Base-by-base conservation (phyloP, 2,113 vertebrate genomes). In the Brienomyrus brachyistius region DNA sequence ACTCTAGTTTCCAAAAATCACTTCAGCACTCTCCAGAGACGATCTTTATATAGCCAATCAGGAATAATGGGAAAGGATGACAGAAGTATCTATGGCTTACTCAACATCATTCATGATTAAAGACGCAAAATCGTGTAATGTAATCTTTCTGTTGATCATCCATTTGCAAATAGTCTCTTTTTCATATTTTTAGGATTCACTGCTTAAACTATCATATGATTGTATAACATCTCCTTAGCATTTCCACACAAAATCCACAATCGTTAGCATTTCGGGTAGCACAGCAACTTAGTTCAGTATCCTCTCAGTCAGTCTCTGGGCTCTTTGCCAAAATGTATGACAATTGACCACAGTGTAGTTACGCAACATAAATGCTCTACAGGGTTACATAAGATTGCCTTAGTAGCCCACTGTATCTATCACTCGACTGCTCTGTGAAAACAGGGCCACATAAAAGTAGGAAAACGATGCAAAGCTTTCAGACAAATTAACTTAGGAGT, bases 401-500 rank as follows among this genome's bases (percentile, higher is more conserved):
- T 48, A 5, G 74, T 88, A 47, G 31, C 40, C 51, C 82, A 59
- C 9, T 85, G 50, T 77, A n/a, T 23, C 10, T 2, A 31, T 54
- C 27, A 52, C 48, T 56, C 0, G 1, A 86, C 7, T n/a, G 40
- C n/a, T 62, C 51, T 8, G 13, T 45, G 80, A 66, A 66, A 74
- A 74, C 88, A 59, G 35, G 27, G 35, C 47, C 27, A 27, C 52
- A 13, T 56, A 56, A 56, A 83, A 48, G 23, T 11, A 27, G 51
- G 40, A 6, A 31, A 7, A 13, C 6, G 0, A 43, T 1, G 52
- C 47, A 40, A 45, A 74, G 74, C 88, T 59, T 83, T n/a, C n/a
- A 89, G 77, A n/a, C 54, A 85, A 85, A 89, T 85, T 85, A 89
- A 59, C 89, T 89, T n/a, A 31, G 77, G 80, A n/a, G 80, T 62